Conservation (phyloP, 2,797 vertebrate species). For the Acanthopagrus latus region DNA sequence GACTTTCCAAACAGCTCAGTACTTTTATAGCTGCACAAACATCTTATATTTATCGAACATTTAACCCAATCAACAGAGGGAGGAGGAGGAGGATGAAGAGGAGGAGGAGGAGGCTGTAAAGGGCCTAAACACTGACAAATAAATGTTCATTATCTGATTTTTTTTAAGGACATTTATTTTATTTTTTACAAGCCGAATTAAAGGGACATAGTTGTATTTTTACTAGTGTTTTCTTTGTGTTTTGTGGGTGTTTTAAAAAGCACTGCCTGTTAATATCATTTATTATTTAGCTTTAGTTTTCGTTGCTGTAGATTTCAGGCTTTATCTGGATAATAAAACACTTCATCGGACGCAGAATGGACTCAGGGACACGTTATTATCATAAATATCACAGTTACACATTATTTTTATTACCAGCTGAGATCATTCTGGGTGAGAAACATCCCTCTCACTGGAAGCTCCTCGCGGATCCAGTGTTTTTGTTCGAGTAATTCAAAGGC, state of each 20-base stretch:
- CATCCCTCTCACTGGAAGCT: not conserved
- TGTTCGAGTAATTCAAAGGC: constrained; percentile 32
- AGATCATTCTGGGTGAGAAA: not conserved
- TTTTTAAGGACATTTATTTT: not conserved
- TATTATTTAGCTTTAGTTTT: constrained; percentile 11
- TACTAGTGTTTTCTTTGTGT: not conserved
- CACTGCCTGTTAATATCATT: not conserved
- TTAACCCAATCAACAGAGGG: constrained; percentile 42
- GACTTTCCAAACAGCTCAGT: constrained; percentile 91
- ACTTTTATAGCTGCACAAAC: constrained; percentile 95
- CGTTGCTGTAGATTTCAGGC: not conserved
- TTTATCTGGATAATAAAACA: constrained; percentile 7
- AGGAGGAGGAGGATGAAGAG: not conserved
- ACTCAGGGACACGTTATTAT: not conserved
- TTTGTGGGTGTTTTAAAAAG: not conserved
- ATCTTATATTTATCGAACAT: constrained; percentile 74
- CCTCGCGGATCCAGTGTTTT: not conserved
- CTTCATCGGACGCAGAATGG: not conserved
- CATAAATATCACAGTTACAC: not conserved
- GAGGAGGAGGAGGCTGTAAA: too few species aligned
- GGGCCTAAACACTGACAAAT: not conserved
- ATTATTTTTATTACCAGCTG: not conserved
- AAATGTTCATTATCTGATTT: not conserved
- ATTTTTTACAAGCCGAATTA: not conserved
- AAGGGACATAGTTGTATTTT: not conserved